These are phyloP conservation scores for Thalpophila matura DNA, from an alignment of 2,888 invertebrate species.

Conservation along the genomic window DNA sequence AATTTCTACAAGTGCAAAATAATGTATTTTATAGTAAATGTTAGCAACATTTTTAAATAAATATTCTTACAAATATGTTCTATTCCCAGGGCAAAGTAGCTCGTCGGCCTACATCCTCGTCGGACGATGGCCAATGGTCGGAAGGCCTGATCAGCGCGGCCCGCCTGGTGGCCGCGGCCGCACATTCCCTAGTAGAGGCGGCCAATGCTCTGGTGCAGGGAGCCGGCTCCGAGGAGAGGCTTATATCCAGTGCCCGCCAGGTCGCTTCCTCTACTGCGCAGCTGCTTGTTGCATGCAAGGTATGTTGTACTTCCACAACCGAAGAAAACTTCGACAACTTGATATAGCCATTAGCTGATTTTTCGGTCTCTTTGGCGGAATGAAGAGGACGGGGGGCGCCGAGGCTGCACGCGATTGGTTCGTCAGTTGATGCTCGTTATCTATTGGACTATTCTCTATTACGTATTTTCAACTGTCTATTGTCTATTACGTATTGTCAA, in stretches of 20 bases:
- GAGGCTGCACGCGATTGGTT: too few relatives aligned
- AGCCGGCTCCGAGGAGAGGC: conserved; percentile 97
- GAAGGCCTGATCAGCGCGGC: conserved; percentile 99
- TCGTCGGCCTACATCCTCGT: conserved; percentile 95
- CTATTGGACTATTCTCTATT: too few relatives aligned
- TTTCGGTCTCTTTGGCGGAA: too few relatives aligned
- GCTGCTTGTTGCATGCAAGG: conserved; percentile 99
- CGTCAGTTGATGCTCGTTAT: too few relatives aligned
- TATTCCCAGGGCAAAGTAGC: conserved; percentile 94
- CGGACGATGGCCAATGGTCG: conserved; percentile 99
- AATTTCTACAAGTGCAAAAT: too few relatives aligned
- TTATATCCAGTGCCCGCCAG: conserved; percentile 98
- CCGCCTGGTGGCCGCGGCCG: conserved; percentile 98
- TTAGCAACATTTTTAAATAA: not conserved
- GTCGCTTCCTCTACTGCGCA: conserved; percentile 99
- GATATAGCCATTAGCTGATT: too few relatives aligned
- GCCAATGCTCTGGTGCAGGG: conserved; percentile 99
- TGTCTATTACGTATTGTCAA: too few relatives aligned
- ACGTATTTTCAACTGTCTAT: too few relatives aligned
- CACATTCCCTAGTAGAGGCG: conserved; percentile 99
- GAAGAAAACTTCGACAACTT: too few relatives aligned
- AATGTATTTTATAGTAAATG: too few relatives aligned
- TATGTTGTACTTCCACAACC: conserved; percentile 54
- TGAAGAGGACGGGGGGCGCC: too few relatives aligned
- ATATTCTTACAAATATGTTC: not conserved